Evolutionary conservation across 2,113 vertebrate genomes (phyloP), one percentile per base, ranked within the genome.

Genomic region (Diadophis punctatus): DNA sequence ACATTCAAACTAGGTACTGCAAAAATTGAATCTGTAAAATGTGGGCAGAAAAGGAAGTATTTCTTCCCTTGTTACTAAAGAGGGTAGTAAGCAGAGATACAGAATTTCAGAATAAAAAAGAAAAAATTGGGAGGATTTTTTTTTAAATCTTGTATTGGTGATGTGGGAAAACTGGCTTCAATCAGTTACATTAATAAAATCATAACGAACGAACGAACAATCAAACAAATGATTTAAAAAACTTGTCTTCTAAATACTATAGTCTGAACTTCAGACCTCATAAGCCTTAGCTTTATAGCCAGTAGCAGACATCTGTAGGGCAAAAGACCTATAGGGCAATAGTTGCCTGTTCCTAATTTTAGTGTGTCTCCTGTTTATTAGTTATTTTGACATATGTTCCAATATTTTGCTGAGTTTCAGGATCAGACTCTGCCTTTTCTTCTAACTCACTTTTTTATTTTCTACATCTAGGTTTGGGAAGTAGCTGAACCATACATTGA

Each of bases 401-500:
- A 25, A 51, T 39, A 4, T 55, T 20, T 90, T 39, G 53, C 8
- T 2, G 0, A 91, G 2, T 49, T 46, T 94, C 80, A 91, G 48
- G n/a, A 27, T 25, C n/a, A 56, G 48, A 88, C 8, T 8, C 90
- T 53, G 2, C 7, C 85, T 94, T 86, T 94, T 18, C 0, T 63
- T 94, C 86, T 85, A 20, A 93, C 10, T 43, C 87, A 91, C 46
- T 94, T 80, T 46, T 89, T 74, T 91, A n/a, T 88, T 88, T 88
- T 43, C 93, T 14, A 91, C 90, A 63, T 46, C 1, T 96, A 99
- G 99, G 98, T 99, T 88, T 99, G 99, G 99, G 93, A 98, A n/a
- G 98, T 99, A 60, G 99, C 99, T 90, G 90, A 96, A 30, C 99
- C 99, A 2, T 99, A 99, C 95, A 99, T 99, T 43, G 98, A 99